Conservation (phyloP, 1,140 invertebrate genomes). For the Aporrectodea caliginosa region DNA sequence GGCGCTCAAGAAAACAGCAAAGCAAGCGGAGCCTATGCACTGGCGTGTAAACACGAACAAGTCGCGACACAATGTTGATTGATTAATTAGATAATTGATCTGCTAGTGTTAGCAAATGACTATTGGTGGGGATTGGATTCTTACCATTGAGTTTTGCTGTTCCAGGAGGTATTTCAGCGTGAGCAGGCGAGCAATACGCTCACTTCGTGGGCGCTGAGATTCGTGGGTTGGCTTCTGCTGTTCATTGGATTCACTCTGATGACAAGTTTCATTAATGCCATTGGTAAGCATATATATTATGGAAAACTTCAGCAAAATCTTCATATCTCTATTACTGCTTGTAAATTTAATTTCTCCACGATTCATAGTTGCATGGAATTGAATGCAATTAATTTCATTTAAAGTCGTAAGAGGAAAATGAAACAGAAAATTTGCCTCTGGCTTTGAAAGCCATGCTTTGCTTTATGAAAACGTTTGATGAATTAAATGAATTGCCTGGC, state of each 20-base stretch:
- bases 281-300: constrained; percentile 54
- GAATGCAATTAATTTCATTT: neutral
- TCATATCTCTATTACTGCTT: neutral
- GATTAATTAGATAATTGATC: too few species aligned
- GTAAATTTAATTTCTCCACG: neutral
- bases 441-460: neutral
- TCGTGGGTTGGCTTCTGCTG: constrained; percentile 64
- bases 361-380: too few species aligned
- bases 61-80: too few species aligned
- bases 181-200: constrained; percentile 62
- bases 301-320: constrained; percentile 4
- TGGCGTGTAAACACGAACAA: too few species aligned
- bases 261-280: constrained; percentile 61
- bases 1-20: too few species aligned
- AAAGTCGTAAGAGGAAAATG: neutral
- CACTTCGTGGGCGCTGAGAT: constrained; percentile 63
- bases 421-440: neutral
- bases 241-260: constrained; percentile 67
- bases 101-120: too few species aligned
- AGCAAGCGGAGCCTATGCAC: too few species aligned
- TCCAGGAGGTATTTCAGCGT: constrained; percentile 64
- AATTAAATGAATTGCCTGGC: too few species aligned
- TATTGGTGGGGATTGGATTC: too few species aligned
- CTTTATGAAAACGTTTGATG: neutral
- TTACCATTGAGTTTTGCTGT: too few species aligned